Conservation (phyloP, 2,797 vertebrate genomes). For the Vultur gryphus region DNA sequence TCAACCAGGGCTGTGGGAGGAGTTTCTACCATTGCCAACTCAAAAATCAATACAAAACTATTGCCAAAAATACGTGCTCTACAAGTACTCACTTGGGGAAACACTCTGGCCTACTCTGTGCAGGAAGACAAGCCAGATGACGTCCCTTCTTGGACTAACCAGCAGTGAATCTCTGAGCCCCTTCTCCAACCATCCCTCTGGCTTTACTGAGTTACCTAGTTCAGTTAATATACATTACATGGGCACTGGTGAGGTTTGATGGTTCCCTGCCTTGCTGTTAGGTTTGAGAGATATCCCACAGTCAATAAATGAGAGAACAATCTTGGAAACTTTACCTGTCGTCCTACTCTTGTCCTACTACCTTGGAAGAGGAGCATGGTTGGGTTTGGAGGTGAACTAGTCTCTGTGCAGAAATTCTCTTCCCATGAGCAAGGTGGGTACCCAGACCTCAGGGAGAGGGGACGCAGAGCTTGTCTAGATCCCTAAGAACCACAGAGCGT, state of each 20-base stretch:
- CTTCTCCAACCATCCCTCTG: background rate
- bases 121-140: constrained; percentile 34
- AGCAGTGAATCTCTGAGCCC: background rate
- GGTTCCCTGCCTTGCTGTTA: background rate
- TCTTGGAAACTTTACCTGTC: background rate
- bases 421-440: background rate
- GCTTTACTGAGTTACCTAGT: background rate
- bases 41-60: background rate
- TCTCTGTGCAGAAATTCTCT: background rate
- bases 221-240: background rate
- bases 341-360: background rate
- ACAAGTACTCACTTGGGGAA: constrained; percentile 1
- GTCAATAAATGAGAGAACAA: background rate
- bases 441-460: background rate
- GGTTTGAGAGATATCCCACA: background rate
- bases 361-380: background rate
- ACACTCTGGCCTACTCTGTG: background rate
- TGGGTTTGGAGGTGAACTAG: background rate
- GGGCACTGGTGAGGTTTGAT: background rate
- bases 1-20: background rate
- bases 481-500: background rate
- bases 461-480: background rate
- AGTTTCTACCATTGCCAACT: constrained; percentile 11
- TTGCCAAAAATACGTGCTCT: background rate
- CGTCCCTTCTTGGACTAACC: background rate